Conservation (phyloP, 2,888 invertebrate genomes). For the Chrysolina americana region DNA sequence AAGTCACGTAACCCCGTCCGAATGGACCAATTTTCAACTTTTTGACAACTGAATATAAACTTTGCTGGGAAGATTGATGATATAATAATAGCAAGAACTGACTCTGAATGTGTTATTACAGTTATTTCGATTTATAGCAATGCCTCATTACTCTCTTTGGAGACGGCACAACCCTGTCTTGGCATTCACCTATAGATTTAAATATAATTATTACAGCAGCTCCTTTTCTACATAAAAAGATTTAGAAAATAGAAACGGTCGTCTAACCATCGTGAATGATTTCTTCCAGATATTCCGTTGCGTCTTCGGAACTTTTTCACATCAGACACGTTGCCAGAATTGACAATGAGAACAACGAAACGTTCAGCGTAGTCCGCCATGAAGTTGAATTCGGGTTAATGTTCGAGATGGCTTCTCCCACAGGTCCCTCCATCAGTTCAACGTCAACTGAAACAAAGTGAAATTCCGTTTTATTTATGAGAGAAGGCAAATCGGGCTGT, state of each 20-base stretch:
- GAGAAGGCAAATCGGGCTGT: conserved; percentile 12
- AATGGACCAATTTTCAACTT: no score
- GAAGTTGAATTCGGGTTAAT: conserved; percentile 41
- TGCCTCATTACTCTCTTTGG: background rate
- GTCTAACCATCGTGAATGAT: conserved; percentile 4
- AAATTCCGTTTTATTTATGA: background rate
- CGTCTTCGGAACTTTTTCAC: conserved; percentile 19
- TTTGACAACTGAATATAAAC: no score
- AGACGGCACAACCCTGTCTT: background rate
- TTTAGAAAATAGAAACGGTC: conserved; percentile 24
- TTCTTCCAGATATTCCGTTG: conserved; percentile 8
- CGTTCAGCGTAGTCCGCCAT: conserved; percentile 36
- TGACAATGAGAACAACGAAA: conserved; percentile 42
- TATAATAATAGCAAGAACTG: no score
- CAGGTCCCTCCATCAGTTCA: conserved; percentile 59
- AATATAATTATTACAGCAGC: conserved; percentile 38
- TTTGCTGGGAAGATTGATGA: no score
- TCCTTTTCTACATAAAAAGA: conserved; percentile 23
- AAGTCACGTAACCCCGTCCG: no score
- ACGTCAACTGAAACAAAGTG: conserved; percentile 57
- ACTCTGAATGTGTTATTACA: no score
- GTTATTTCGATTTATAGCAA: background rate
- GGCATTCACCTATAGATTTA: conserved; percentile 29
- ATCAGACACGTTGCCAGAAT: conserved; percentile 38
- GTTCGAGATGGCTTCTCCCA: conserved; percentile 48